Conservation (phyloP, 1,140 invertebrate species). For the Drosophila busckii region DNA sequence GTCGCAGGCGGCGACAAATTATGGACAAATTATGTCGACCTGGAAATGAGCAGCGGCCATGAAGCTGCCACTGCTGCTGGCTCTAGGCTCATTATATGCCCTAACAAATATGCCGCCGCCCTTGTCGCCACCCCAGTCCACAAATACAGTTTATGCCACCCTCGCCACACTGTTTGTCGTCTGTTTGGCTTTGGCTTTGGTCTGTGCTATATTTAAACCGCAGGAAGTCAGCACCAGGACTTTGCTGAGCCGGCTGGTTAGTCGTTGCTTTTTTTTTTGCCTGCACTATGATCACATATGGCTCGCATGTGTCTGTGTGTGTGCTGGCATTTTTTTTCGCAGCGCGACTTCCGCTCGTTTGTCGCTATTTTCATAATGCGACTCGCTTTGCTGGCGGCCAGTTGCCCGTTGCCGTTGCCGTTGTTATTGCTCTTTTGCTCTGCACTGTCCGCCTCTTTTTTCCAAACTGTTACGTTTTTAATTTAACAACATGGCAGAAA, state of each 20-base stretch:
- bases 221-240: slow-evolving; percentile 57
- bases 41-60: slow-evolving; percentile 70
- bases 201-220: slow-evolving; percentile 65
- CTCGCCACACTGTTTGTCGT: slow-evolving; percentile 30
- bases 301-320: slow-evolving; percentile 2
- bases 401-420: slow-evolving; percentile 73
- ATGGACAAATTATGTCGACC: slow-evolving; percentile 74
- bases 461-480: slow-evolving; percentile 34
- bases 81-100: slow-evolving; percentile 62
- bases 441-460: neutral
- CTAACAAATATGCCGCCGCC: slow-evolving; percentile 25
- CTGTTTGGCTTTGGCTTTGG: slow-evolving; percentile 61
- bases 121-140: neutral
- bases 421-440: slow-evolving; percentile 47
- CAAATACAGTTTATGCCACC: too few relatives aligned
- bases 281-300: slow-evolving; percentile 11
- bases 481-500: slow-evolving; percentile 64
- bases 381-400: slow-evolving; percentile 38
- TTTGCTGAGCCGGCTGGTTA: slow-evolving; percentile 48
- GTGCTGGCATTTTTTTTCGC: slow-evolving; percentile 33
- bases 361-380: slow-evolving; percentile 72
- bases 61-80: slow-evolving; percentile 21
- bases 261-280: slow-evolving; percentile 33
- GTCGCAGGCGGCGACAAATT: slow-evolving; percentile 69
- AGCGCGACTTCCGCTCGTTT: slow-evolving; percentile 66